Conservation (phyloP, 2,888 invertebrate genomes). For the Anoplius nigerrimus region DNA sequence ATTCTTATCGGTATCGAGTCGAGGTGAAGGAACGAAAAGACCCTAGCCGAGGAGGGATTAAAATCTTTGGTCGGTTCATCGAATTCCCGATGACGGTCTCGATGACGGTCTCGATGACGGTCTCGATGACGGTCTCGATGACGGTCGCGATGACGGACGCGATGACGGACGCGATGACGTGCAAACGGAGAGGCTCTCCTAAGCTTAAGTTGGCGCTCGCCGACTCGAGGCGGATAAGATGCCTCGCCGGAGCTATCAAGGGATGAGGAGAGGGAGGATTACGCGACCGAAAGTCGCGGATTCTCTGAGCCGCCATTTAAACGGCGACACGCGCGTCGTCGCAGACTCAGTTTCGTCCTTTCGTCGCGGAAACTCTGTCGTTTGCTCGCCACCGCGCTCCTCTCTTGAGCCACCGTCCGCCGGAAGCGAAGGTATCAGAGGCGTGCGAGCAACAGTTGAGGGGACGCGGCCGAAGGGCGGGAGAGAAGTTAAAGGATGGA, state of each 20-base stretch:
- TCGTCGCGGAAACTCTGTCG: slow-evolving; percentile 36
- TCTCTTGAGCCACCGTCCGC: no score
- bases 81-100: no score
- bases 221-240: not conserved
- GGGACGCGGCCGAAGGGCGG: not conserved
- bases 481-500: not conserved
- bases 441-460: not conserved
- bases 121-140: no score
- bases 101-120: no score
- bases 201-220: not conserved
- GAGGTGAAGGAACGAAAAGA: no score
- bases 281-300: slow-evolving; percentile 46
- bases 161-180: no score
- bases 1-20: no score
- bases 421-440: not conserved
- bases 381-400: not conserved
- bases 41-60: no score
- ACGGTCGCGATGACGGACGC: no score
- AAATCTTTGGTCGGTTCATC: no score
- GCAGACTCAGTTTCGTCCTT: slow-evolving; percentile 59
- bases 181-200: no score
- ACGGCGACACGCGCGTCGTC: slow-evolving; percentile 53
- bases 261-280: slow-evolving; percentile 41
- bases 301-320: slow-evolving; percentile 57
- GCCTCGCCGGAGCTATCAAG: slow-evolving; percentile 9